A percentile compares a stretch with the other conserved stretches of the same genome.
phyloP scores from a whole-genome alignment of 2,888 invertebrate genomes.

The Cenopis cana region DNA sequence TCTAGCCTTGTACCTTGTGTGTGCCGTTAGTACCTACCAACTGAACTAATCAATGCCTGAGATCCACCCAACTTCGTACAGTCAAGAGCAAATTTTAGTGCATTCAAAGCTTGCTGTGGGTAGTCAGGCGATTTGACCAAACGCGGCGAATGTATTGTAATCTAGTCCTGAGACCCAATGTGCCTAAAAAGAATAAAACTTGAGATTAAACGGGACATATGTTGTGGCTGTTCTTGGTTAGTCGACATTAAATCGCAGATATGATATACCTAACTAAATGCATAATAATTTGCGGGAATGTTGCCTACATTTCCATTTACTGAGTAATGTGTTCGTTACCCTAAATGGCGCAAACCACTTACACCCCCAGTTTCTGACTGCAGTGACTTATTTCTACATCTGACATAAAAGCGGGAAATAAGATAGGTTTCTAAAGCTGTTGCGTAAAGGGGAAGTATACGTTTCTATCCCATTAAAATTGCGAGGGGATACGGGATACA shows the following conservation, averaged over 20 bases:
- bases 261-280: not conserved
- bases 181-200: too few relatives aligned
- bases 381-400: slow-evolving; percentile 27
- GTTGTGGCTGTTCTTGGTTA: not conserved
- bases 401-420: slow-evolving; percentile 27
- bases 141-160: too few relatives aligned
- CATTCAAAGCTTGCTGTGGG: not conserved
- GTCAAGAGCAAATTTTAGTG: not conserved
- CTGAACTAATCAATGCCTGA: not conserved
- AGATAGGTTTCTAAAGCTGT: slow-evolving; percentile 39
- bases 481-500: slow-evolving; percentile 37
- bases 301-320: slow-evolving; percentile 13
- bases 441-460: slow-evolving; percentile 41
- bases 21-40: not conserved
- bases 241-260: not conserved
- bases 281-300: not conserved
- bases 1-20: too few relatives aligned
- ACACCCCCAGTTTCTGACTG: slow-evolving; percentile 29
- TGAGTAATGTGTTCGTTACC: slow-evolving; percentile 30
- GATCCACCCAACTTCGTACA: not conserved
- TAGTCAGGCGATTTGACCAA: too few relatives aligned
- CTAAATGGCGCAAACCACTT: slow-evolving; percentile 38
- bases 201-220: too few relatives aligned
- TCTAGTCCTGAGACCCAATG: too few relatives aligned
- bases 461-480: slow-evolving; percentile 43